Evolutionary conservation across 2,888 invertebrate genomes (phyloP).

Genomic region (Liposcelis brunnea): DNA sequence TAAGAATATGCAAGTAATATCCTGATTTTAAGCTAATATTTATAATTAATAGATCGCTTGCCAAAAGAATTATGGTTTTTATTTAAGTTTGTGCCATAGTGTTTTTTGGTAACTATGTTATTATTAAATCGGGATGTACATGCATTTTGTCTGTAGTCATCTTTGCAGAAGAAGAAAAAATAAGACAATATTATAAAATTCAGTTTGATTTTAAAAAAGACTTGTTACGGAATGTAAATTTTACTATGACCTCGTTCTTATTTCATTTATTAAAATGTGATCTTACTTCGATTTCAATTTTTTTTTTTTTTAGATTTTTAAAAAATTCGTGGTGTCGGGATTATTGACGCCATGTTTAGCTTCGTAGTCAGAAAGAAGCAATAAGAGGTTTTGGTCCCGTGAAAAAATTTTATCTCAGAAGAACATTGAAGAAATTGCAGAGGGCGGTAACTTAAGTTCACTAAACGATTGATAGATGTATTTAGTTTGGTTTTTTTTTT

Average conservation of each 20-base stretch:
- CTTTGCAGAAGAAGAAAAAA: background rate
- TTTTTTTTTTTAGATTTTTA: constrained; percentile 11
- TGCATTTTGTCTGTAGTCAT: constrained; percentile 1
- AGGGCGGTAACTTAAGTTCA: too few relatives aligned
- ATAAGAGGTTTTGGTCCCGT: too few relatives aligned
- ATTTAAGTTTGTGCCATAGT: background rate
- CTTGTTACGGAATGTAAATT: constrained; percentile 1
- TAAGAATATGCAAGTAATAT: constrained; percentile 7
- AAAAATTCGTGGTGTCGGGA: too few relatives aligned
- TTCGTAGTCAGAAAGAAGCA: too few relatives aligned
- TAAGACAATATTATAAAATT: too few relatives aligned
- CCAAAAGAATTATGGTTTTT: background rate
- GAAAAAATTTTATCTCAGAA: too few relatives aligned
- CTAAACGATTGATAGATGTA: too few relatives aligned
- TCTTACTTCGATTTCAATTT: constrained; percentile 11
- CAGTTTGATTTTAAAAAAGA: background rate
- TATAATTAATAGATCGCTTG: too few relatives aligned
- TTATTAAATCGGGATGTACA: background rate
- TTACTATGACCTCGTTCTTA: constrained; percentile 1
- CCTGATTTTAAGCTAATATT: constrained; percentile 2
- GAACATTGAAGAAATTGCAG: too few relatives aligned
- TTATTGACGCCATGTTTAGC: too few relatives aligned
- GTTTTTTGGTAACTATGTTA: too few relatives aligned
- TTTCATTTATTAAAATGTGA: background rate
- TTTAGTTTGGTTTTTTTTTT: too few relatives aligned